phyloP scores from a whole-genome alignment of 2,797 vertebrate species.

The Heteromormyrus szaboi region DNA sequence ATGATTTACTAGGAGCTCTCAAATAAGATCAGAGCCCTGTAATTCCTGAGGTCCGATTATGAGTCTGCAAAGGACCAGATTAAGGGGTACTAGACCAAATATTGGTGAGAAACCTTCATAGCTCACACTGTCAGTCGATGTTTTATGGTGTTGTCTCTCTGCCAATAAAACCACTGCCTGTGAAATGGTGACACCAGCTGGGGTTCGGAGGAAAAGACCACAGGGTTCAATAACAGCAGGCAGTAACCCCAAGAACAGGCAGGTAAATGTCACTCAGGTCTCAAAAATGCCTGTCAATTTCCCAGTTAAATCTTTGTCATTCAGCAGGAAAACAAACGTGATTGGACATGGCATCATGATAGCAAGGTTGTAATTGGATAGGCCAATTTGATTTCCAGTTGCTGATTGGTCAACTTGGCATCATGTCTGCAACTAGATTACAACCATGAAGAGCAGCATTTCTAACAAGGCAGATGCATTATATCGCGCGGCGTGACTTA shows the following conservation, averaged over 20 bases:
- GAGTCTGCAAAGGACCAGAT: not conserved
- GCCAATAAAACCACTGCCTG: not conserved
- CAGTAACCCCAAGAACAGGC: not conserved
- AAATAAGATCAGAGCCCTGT: not conserved
- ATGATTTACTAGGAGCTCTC: not conserved
- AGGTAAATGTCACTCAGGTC: not conserved
- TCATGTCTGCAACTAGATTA: not conserved
- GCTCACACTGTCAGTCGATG: not conserved
- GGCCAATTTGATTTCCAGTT: not conserved
- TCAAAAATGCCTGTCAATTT: not conserved
- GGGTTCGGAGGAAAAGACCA: not conserved
- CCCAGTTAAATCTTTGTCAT: not conserved
- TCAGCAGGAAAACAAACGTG: not conserved
- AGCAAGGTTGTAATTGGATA: not conserved
- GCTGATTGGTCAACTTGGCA: not conserved
- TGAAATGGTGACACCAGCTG: not conserved
- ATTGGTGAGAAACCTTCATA: not conserved
- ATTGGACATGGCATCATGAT: not conserved
- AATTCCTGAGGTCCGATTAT: not conserved
- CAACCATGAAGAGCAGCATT: not conserved
- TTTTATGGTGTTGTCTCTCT: not conserved
- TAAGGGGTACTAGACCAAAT: not conserved
- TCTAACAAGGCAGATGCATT: not conserved
- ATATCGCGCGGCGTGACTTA: not conserved
- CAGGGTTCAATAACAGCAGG: not conserved